Evolutionary conservation across 1,140 invertebrate species (phyloP).

Genomic region (Scaptomyza hsui): DNA sequence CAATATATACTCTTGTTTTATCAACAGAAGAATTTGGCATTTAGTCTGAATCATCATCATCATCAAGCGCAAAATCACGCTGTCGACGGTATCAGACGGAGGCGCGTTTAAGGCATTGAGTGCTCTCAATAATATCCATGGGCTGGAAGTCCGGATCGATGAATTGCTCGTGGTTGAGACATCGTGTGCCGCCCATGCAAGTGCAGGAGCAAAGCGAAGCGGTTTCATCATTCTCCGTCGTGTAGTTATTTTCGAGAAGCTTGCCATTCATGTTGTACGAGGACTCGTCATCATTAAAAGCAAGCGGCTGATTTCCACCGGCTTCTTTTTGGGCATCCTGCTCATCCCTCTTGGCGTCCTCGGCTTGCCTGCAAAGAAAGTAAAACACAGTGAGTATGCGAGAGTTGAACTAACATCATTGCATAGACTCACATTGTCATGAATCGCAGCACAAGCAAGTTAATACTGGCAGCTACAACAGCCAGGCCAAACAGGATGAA

Average conservation of each 20-base stretch:
- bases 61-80: background rate
- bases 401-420: too few species aligned
- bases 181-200: slow-evolving; percentile 78
- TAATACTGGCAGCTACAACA: slow-evolving; percentile 99
- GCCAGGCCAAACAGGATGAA: slow-evolving; percentile 99
- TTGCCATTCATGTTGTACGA: slow-evolving; percentile 78
- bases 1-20: background rate
- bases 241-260: slow-evolving; percentile 73
- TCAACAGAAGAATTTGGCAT: slow-evolving; percentile 1
- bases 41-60: background rate
- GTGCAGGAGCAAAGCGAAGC: slow-evolving; percentile 82
- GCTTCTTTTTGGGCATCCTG: slow-evolving; percentile 88
- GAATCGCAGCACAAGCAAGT: slow-evolving; percentile 97
- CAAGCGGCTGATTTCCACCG: slow-evolving; percentile 62
- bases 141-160: slow-evolving; percentile 85
- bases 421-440: slow-evolving; percentile 93
- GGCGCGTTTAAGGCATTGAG: slow-evolving; percentile 74
- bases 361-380: slow-evolving; percentile 88
- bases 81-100: slow-evolving; percentile 68
- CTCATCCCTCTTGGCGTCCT: slow-evolving; percentile 94
- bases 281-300: slow-evolving; percentile 68
- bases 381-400: background rate
- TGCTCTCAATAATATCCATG: slow-evolving; percentile 81
- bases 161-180: slow-evolving; percentile 84
- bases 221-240: slow-evolving; percentile 76